Evolutionary conservation across 2,797 vertebrate genomes (phyloP).

Genomic region (Hemitrygon akajei): DNA sequence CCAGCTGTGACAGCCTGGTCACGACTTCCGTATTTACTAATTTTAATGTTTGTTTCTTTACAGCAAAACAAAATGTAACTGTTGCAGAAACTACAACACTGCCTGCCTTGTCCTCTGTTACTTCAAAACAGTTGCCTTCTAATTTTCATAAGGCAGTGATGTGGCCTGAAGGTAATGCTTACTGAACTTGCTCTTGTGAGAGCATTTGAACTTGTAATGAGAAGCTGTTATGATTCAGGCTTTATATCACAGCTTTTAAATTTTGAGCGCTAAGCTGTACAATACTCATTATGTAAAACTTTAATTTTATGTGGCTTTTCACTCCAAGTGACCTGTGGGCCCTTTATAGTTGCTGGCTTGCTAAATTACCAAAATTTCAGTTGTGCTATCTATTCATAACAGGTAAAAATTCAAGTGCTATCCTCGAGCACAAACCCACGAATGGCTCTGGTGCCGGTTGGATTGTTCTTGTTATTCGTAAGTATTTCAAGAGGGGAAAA

Average conservation of each 20-base stretch:
- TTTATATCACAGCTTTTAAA: not conserved
- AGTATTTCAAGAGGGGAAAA: constrained; percentile 52
- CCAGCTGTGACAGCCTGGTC: too few species aligned
- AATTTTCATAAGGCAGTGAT: too few species aligned
- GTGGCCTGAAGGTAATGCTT: not conserved
- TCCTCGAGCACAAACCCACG: constrained; percentile 56
- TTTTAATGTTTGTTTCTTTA: not conserved
- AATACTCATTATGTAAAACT: not conserved
- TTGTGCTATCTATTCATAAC: constrained; percentile 10
- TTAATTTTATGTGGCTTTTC: too few species aligned
- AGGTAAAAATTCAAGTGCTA: constrained; percentile 69
- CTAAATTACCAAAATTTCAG: not conserved
- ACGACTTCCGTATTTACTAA: too few species aligned
- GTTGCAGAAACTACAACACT: not conserved
- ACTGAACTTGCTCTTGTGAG: not conserved
- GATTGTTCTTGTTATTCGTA: constrained; percentile 83
- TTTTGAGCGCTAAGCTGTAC: not conserved
- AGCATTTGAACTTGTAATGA: not conserved
- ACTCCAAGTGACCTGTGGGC: too few species aligned
- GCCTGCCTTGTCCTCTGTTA: not conserved
- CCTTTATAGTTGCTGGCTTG: too few species aligned
- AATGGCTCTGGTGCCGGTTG: constrained; percentile 79
- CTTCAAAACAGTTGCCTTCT: not conserved
- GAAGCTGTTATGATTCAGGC: not conserved
- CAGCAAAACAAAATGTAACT: not conserved